Evolutionary conservation across 2,888 invertebrate species (phyloP), one percentile per base, ranked within the genome.

Genomic region (Protophormia terraenovae): DNA sequence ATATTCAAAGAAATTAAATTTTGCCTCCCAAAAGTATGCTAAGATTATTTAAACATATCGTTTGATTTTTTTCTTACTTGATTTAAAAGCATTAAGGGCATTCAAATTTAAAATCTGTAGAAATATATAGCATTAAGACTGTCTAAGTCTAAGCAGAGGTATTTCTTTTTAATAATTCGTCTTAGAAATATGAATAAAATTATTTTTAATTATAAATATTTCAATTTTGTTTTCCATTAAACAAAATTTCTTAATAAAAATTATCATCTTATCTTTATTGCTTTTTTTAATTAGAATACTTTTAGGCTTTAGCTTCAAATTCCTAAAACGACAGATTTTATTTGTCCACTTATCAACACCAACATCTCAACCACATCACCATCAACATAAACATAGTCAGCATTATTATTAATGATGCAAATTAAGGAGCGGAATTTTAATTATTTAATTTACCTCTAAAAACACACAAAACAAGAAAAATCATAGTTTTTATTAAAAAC

Each of bases 341-440:
- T 38, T 55, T 62, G n/a, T 1, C 38, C 53, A 78, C 81, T 88
- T 87, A 88, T 88, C 87, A 86, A 75, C 84, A 81, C 62, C 78
- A 81, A 83, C 73, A 83, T 22, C 38, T 4, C 5, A 6, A 19
- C 32, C 77, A 35, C 35, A 58, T 47, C 47, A 60, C 35, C 14
- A 71, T 10, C 69, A 22, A 38, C 38, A 78, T 62, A 66, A 73
- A 45, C 29, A 73, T 38, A 50, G 64, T 32, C 64, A 66, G 24
- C 47, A 22, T 47, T 73, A 77, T 90, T 90, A 91, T 90, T 90
- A 91, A 91, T 89, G 89, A 90, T 88, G 88, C 77, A 89, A 90
- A 90, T 91, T 90, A 90, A 90, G 90, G 91, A 89, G 91, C 89
- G 92, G 90, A 92, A 91, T 91, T 91, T 91, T 91, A 91, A 91